Conservation (phyloP, 37 sponge, comb jelly and placozoan species). For the Geodia barretti region DNA sequence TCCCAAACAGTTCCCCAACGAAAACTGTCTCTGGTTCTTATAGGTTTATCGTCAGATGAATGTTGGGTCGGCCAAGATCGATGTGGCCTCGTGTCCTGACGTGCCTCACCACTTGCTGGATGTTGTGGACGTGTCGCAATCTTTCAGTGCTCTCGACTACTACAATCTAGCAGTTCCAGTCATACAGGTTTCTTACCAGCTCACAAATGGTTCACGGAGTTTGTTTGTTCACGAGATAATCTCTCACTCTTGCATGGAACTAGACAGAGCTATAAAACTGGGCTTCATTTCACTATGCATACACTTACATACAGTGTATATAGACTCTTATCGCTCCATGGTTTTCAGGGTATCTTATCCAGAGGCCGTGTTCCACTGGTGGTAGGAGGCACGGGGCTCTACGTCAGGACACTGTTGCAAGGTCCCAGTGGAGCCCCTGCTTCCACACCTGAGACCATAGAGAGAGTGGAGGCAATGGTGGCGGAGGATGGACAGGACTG, state of each 20-base stretch:
- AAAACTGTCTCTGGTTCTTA: too few relatives aligned
- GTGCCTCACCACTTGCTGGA: constrained; percentile 74
- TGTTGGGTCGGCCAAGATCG: constrained; percentile 78
- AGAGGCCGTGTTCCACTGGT: constrained; percentile 85
- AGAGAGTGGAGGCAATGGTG: constrained; percentile 43
- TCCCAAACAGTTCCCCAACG: too few relatives aligned
- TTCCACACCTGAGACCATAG: constrained; percentile 54
- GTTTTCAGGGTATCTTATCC: constrained; percentile 49
- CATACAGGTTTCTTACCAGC: constrained; percentile 65
- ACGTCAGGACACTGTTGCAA: constrained; percentile 72
- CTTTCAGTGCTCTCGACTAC: constrained; percentile 58
- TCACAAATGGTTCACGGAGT: background rate
- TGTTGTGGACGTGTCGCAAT: constrained; percentile 42
- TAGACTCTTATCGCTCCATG: too few relatives aligned
- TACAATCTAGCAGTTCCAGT: constrained; percentile 35
- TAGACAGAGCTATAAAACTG: too few relatives aligned
- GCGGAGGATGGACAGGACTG: constrained; percentile 38
- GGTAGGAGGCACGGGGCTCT: constrained; percentile 96
- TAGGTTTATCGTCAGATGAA: constrained; percentile 68
- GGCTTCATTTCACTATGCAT: too few relatives aligned
- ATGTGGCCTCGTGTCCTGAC: background rate
- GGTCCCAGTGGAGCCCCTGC: constrained; percentile 44
- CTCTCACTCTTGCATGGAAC: too few relatives aligned
- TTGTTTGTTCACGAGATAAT: background rate
- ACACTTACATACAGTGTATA: too few relatives aligned